Conservation (phyloP, 2,113 vertebrate genomes). For the Uria lomvia region DNA sequence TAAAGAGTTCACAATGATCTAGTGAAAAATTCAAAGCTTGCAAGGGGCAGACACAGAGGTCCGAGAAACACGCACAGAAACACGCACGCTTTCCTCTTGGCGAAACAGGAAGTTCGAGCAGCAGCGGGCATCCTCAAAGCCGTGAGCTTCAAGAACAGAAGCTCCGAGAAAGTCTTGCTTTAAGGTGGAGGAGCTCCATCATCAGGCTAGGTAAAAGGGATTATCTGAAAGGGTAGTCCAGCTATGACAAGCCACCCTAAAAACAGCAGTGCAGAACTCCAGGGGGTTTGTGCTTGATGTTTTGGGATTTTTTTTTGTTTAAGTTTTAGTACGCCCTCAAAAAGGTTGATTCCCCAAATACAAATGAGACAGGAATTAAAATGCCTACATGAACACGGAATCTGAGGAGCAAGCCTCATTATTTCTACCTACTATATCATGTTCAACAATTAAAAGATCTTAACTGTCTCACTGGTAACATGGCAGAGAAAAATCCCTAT, state of each 20-base stretch:
- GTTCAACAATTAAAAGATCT: background rate
- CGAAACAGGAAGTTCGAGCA: background rate
- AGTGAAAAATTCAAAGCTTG: background rate
- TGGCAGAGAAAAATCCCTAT: background rate
- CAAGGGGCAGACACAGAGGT: background rate
- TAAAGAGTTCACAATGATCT: background rate
- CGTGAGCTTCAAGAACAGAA: background rate
- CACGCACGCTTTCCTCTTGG: background rate
- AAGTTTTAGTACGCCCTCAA: background rate
- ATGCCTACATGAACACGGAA: background rate
- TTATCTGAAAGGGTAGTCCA: background rate
- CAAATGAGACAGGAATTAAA: background rate
- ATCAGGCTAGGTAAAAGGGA: background rate
- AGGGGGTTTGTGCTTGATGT: fast-evolving
- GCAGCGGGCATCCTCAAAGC: background rate
- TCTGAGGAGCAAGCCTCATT: background rate
- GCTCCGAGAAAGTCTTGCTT: background rate
- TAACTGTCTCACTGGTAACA: background rate
- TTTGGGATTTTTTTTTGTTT: fast-evolving
- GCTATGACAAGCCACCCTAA: background rate
- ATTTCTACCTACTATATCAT: background rate
- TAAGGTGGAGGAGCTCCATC: background rate
- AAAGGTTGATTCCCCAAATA: background rate
- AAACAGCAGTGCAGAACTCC: background rate
- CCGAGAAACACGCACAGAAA: background rate